Evolutionary conservation across 2,888 invertebrate species (phyloP), one percentile per base, ranked within the genome.

Genomic region (Uloborus plumipes): DNA sequence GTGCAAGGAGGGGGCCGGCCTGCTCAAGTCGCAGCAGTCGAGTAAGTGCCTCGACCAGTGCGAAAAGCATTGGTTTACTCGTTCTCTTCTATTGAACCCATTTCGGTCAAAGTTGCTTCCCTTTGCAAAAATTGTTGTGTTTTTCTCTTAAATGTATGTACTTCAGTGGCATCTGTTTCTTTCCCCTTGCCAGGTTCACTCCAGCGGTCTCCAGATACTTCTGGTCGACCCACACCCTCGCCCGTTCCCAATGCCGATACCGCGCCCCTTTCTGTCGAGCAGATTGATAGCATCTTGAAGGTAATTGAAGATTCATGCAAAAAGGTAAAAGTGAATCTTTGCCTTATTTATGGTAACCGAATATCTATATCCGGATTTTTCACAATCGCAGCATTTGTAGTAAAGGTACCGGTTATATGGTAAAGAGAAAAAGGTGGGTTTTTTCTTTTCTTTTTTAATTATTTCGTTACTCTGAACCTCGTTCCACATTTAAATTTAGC

Each of bases 231-330:
- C 16, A 85, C 84, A 9, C 85, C 84, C 11, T 85, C 85, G 50
- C 85, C 85, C 22, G 85, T 85, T 62, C 85, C 82, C n/a, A 84
- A 76, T 47, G 61, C 77, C 39, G 84, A 84, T 51, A 79, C 85
- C 75, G 75, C 86, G 69, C 84, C 80, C 84, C 81, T 96, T 84
- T 96, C 96, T 90, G 95, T 96, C 79, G 95, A 96, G 89, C 97
- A 97, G 91, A 97, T 97, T 88, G 97, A 97, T 91, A 96, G 96
- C 90, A 92, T 97, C 88, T 92, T 98, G 86, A 97, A 97, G 93
- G 91, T 91, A 87, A 85, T 85, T 72, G 85, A 86, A 85, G 85
- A 86, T 76, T 85, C 86, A 69, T 85, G 85, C 85, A 86, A 77
- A 82, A 85, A 86, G 85, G 85, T 85, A 85, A 84, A 75, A 72